Conservation (phyloP, 35 echinoderm and acorn worm species). For the Strongylocentrotus purpuratus region DNA sequence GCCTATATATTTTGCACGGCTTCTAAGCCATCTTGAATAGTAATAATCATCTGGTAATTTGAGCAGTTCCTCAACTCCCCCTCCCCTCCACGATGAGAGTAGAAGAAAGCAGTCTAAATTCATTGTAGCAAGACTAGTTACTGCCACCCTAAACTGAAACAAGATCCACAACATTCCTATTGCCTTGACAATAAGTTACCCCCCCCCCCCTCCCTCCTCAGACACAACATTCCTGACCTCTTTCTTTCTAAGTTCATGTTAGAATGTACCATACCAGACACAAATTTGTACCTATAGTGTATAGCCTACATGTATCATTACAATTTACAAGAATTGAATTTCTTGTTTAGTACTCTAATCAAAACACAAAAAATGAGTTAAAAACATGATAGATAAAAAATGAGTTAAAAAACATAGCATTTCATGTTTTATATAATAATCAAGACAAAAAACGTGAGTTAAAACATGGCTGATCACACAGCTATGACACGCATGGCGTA, state of each 20-base stretch:
- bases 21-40: neutral
- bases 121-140: too few species aligned
- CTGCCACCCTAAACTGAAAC: neutral
- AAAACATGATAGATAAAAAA: too few species aligned
- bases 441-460: neutral
- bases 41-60: too few species aligned
- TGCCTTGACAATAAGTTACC: neutral
- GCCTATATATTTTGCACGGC: too few species aligned
- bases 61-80: neutral
- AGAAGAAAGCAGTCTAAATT: too few species aligned
- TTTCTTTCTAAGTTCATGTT: neutral
- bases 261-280: too few species aligned
- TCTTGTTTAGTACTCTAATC: too few species aligned
- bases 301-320: too few species aligned
- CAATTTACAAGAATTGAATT: too few species aligned
- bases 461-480: neutral
- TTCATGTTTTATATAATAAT: neutral
- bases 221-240: neutral
- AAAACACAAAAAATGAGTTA: too few species aligned
- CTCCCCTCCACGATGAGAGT: neutral
- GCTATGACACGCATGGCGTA: neutral
- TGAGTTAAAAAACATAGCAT: too few species aligned
- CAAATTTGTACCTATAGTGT: too few species aligned
- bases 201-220: neutral
- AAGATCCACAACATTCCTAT: neutral